Conservation (phyloP, 2,797 vertebrate genomes). For the Hephaestus fuliginosus region DNA sequence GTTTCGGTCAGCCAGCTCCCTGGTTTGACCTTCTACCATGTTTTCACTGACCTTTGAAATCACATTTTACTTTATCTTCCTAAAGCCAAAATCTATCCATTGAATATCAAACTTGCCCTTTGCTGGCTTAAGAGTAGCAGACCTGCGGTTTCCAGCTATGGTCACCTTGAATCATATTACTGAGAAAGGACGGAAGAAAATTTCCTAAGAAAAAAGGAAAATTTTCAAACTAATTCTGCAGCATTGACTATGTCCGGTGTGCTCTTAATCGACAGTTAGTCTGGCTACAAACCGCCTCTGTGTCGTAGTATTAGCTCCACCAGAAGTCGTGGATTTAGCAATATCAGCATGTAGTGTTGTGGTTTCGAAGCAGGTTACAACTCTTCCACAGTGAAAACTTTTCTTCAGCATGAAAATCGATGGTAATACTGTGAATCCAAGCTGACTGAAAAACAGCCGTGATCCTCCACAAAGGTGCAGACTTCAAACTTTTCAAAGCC, state of each 20-base stretch:
- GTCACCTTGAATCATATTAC: not conserved
- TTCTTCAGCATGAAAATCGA: no score
- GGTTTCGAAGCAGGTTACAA: not conserved
- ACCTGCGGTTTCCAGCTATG: not conserved
- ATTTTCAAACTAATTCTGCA: not conserved
- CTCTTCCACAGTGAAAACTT: not conserved
- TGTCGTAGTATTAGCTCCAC: not conserved
- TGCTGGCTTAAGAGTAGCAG: not conserved
- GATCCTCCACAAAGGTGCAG: not conserved
- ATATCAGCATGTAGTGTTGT: not conserved
- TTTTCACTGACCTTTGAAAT: constrained; percentile 27
- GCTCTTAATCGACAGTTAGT: not conserved
- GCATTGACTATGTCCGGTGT: not conserved
- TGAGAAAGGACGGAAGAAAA: not conserved
- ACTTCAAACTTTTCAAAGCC: not conserved
- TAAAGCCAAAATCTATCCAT: not conserved
- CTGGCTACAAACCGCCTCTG: not conserved
- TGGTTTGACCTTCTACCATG: constrained; percentile 6
- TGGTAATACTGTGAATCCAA: not conserved
- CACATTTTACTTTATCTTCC: not conserved
- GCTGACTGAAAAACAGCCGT: not conserved
- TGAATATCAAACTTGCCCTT: not conserved
- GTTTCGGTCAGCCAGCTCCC: not conserved
- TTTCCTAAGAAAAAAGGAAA: no score
- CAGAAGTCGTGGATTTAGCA: no score